A percentile compares a stretch with the other conserved stretches of the same genome.
Evolutionary conservation across 2,113 vertebrate genomes (phyloP).

Genomic region (Struthio camelus): DNA sequence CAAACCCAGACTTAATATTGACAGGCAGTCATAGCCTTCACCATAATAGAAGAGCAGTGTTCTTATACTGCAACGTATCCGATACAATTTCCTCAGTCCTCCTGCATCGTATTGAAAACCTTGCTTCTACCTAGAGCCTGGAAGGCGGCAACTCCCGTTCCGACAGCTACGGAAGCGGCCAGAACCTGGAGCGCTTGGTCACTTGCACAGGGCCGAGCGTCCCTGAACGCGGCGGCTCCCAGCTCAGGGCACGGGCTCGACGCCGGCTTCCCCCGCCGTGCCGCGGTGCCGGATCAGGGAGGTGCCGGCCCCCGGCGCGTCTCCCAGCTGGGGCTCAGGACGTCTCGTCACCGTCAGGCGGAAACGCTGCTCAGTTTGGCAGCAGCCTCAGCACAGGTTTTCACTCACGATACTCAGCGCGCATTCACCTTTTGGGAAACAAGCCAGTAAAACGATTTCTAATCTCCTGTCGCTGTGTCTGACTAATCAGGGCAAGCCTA

Average conservation of each 20-base stretch:
- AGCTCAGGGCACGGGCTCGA: too few species aligned
- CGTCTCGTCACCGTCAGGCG: rapidly evolving
- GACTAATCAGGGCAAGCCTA: background rate
- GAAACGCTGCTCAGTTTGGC: background rate
- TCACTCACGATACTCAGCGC: rapidly evolving
- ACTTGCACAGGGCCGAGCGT: background rate
- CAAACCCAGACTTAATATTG: background rate
- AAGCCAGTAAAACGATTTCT: background rate
- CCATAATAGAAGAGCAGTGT: background rate
- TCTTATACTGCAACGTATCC: background rate
- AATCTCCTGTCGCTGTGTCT: background rate
- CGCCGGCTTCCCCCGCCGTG: too few species aligned
- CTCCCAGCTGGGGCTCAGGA: background rate
- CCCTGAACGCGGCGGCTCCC: background rate
- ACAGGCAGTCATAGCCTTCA: background rate
- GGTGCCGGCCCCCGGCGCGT: too few species aligned
- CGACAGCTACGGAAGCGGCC: background rate
- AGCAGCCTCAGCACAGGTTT: background rate
- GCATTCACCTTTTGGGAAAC: background rate
- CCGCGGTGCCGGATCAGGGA: too few species aligned
- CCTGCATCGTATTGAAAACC: rapidly evolving
- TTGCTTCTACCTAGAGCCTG: background rate
- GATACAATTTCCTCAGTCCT: background rate
- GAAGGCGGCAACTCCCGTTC: background rate
- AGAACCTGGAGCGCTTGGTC: background rate